A percentile compares a stretch with the other conserved stretches of the same genome.
phyloP scores from a whole-genome alignment of 2,888 invertebrate genomes.

The Cyaniris semiargus region DNA sequence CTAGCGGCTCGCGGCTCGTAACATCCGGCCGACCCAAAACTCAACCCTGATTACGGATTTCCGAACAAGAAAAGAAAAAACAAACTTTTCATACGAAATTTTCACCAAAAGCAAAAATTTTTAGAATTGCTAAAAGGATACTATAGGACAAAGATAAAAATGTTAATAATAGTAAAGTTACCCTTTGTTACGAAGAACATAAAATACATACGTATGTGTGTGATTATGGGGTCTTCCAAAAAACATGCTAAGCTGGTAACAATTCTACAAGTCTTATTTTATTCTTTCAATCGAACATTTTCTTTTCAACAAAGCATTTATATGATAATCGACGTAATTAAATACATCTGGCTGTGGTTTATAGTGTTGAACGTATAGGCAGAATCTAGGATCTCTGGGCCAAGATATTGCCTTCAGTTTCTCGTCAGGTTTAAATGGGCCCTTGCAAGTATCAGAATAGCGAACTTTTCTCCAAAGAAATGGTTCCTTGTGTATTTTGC shows the following conservation, averaged over 20 bases:
- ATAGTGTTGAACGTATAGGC: conserved; percentile 68
- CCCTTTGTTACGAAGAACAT: neutral
- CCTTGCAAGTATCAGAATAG: conserved; percentile 50
- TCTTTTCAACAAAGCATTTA: conserved; percentile 60
- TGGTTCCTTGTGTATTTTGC: conserved; percentile 61
- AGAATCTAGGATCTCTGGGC: conserved; percentile 64
- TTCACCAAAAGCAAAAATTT: neutral
- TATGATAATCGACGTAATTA: conserved; percentile 68
- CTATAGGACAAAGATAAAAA: conserved; percentile 6
- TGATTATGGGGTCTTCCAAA: neutral
- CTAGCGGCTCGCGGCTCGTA: conserved; percentile 76
- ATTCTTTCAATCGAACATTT: conserved; percentile 63
- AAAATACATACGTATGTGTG: neutral
- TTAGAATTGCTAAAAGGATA: neutral
- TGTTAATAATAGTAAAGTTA: conserved; percentile 8
- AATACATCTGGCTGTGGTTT: conserved; percentile 67
- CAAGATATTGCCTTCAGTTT: neutral
- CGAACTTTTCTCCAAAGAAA: conserved; percentile 65
- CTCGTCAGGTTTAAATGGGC: conserved; percentile 54
- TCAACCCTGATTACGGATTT: conserved; percentile 80
- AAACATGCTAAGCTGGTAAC: neutral
- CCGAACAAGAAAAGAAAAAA: conserved; percentile 75
- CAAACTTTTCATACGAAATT: conserved; percentile 39
- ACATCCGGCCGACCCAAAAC: conserved; percentile 80
- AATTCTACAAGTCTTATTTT: conserved; percentile 46